These are phyloP conservation scores for Sebastes jordani DNA, from an alignment of 2,797 vertebrate genomes.

Conservation along the genomic window DNA sequence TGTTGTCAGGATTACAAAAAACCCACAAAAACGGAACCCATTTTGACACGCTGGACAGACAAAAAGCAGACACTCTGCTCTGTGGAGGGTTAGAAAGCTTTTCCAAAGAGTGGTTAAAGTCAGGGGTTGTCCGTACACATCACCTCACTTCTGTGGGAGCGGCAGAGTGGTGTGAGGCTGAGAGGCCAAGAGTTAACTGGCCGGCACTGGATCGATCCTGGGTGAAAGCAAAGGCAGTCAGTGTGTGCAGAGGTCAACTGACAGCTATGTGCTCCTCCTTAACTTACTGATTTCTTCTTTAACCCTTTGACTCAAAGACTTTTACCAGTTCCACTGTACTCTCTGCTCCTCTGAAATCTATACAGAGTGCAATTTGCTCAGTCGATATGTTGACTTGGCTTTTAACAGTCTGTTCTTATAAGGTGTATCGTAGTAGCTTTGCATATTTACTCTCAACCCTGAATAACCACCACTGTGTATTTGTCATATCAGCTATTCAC, in stretches of 20 bases:
- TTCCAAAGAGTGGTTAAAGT: conserved; percentile 24
- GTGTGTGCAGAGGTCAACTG: conserved; percentile 56
- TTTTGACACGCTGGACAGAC: not conserved
- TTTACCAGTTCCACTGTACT: conserved; percentile 47
- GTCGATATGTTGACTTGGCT: conserved; percentile 13
- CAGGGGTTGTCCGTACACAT: conserved; percentile 25
- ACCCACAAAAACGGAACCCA: not conserved
- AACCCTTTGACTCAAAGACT: conserved; percentile 58
- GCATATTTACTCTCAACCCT: conserved; percentile 12
- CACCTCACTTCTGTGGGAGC: conserved; percentile 48
- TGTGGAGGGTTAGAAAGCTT: conserved; percentile 7
- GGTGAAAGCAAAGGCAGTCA: conserved; percentile 61
- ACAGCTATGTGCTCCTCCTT: conserved; percentile 70
- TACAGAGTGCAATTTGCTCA: conserved; percentile 22
- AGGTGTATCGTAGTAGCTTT: not conserved
- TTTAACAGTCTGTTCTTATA: not conserved
- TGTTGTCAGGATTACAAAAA: not conserved
- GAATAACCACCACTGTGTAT: not conserved
- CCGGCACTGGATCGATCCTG: conserved; percentile 66
- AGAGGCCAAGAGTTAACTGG: conserved; percentile 69
- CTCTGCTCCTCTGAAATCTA: conserved; percentile 44
- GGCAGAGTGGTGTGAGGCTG: conserved; percentile 32
- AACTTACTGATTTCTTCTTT: conserved; percentile 73
- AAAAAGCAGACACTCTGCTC: not conserved
- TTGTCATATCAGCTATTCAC: conserved; percentile 2